Conservation (phyloP, 2,888 invertebrate genomes). For the Patella caerulea region DNA sequence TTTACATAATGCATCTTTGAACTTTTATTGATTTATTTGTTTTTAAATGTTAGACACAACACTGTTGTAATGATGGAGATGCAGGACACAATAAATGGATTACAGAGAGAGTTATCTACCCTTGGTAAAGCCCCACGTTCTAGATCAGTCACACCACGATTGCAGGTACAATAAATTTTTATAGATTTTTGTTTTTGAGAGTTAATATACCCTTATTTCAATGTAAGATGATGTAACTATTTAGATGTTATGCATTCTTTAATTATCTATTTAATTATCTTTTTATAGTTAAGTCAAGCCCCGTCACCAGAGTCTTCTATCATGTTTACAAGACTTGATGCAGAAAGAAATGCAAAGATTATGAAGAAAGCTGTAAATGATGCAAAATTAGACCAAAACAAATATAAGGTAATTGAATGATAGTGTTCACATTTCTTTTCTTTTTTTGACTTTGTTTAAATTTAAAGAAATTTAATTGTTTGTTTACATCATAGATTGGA, state of each 20-base stretch:
- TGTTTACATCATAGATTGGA: no score
- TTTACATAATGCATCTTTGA: no score
- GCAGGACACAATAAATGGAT: slow-evolving; percentile 68
- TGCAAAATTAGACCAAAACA: slow-evolving; percentile 48
- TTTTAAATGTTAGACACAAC: slow-evolving; percentile 54
- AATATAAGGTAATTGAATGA: slow-evolving; percentile 43
- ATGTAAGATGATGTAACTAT: not conserved
- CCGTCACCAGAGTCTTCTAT: slow-evolving; percentile 57
- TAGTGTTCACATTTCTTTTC: not conserved
- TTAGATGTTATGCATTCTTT: no score
- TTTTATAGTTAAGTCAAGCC: slow-evolving; percentile 30
- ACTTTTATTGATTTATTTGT: no score
- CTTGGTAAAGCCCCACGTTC: slow-evolving; percentile 39
- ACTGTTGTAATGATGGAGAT: slow-evolving; percentile 70
- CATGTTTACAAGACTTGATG: slow-evolving; percentile 70
- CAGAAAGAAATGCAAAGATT: slow-evolving; percentile 68
- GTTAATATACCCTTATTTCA: not conserved
- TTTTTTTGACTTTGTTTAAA: not conserved
- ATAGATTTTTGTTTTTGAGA: not conserved
- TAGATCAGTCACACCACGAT: slow-evolving; percentile 29
- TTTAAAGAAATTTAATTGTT: no score
- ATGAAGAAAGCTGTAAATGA: slow-evolving; percentile 68
- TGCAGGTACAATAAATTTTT: slow-evolving; percentile 16
- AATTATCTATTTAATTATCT: slow-evolving; percentile 2
- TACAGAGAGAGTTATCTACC: slow-evolving; percentile 63